phyloP scores from a whole-genome alignment of 2,113 vertebrate species.

The Dicentrarchus labrax region DNA sequence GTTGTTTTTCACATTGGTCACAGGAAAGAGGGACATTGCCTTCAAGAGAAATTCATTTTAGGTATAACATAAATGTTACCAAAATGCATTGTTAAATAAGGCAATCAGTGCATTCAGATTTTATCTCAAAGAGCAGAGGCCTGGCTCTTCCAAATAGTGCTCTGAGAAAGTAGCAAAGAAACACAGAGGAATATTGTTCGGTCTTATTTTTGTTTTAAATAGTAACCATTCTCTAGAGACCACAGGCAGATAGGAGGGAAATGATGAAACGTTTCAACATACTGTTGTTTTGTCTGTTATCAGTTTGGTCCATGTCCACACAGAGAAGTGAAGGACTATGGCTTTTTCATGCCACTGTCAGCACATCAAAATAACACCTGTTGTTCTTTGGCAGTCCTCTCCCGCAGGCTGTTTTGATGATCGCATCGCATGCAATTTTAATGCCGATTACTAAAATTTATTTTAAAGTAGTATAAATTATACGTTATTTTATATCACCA shows the following conservation, averaged over 20 bases:
- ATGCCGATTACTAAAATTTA: slow-evolving; percentile 1
- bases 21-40: not conserved
- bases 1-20: slow-evolving; percentile 29
- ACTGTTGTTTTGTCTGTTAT: slow-evolving; percentile 49
- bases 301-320: slow-evolving; percentile 45
- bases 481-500: slow-evolving; percentile 30
- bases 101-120: not conserved
- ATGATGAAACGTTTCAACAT: slow-evolving; percentile 40
- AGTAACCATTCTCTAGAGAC: slow-evolving; percentile 34
- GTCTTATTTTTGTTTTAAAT: slow-evolving; percentile 43
- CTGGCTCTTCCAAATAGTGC: slow-evolving; percentile 2
- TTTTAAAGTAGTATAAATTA: not conserved
- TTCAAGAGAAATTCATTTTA: not conserved
- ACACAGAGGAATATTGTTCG: slow-evolving; percentile 54
- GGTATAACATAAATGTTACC: not conserved
- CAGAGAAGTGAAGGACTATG: slow-evolving; percentile 31
- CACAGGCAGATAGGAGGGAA: slow-evolving; percentile 33
- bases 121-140: slow-evolving; percentile 29
- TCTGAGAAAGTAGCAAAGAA: slow-evolving; percentile 14
- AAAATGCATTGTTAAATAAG: slow-evolving; percentile 2
- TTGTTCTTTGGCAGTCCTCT: slow-evolving; percentile 19
- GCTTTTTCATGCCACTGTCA: slow-evolving; percentile 51
- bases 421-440: slow-evolving; percentile 9
- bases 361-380: slow-evolving; percentile 64
- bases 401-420: slow-evolving; percentile 6